Conservation (phyloP, 2,797 vertebrate genomes). For the Argya squamiceps region DNA sequence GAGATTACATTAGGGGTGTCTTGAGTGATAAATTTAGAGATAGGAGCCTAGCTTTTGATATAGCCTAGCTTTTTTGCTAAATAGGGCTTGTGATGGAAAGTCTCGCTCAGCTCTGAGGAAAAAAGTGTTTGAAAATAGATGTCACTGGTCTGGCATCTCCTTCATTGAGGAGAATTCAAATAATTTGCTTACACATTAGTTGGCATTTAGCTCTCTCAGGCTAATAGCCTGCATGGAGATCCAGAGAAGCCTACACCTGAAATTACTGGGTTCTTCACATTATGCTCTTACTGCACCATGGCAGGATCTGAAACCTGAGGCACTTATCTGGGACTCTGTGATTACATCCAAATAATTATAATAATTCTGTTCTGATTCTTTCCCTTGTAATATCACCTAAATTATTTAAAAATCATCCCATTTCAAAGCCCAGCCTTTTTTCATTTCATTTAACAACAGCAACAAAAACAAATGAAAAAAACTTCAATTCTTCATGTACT, state of each 20-base stretch:
- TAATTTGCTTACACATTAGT: not conserved
- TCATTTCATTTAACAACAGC: not conserved
- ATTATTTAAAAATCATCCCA: not conserved
- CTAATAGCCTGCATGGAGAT: not conserved
- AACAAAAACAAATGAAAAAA: not conserved
- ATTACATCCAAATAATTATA: not conserved
- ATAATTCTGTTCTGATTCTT: not conserved
- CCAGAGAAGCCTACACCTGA: not conserved
- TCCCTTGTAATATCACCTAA: not conserved
- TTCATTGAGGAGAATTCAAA: not conserved
- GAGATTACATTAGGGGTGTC: not conserved
- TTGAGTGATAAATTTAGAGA: not conserved
- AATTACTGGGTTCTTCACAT: not conserved
- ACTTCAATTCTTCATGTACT: not conserved
- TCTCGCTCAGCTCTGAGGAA: not conserved
- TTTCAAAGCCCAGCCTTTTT: not conserved
- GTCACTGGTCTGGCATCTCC: not conserved
- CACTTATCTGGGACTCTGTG: not conserved
- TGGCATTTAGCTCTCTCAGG: not conserved
- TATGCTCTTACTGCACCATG: fast-evolving
- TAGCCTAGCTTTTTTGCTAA: conserved; percentile 4
- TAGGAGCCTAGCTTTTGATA: conserved; percentile 15
- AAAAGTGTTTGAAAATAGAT: not conserved
- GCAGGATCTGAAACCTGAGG: not conserved
- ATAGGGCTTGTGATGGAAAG: not conserved